Evolutionary conservation across 2,888 invertebrate genomes (phyloP).

Genomic region (Drosophila vallismaia): DNA sequence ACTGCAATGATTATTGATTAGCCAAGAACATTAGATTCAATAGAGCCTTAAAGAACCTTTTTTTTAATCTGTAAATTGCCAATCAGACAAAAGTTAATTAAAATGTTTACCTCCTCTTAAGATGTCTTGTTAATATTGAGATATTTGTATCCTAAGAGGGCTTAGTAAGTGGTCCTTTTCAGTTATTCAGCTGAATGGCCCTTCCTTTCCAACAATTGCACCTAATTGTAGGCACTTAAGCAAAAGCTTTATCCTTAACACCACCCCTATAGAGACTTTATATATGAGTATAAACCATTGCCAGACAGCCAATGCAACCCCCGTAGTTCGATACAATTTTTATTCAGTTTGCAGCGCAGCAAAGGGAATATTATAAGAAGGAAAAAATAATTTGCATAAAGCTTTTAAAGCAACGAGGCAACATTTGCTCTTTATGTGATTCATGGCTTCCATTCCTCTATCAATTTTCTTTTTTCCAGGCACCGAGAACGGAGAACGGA

Average conservation of each 20-base stretch:
- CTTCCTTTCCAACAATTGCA: conserved; percentile 46
- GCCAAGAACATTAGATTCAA: neutral
- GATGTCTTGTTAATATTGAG: conserved; percentile 3
- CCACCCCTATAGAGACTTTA: neutral
- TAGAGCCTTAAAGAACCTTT: neutral
- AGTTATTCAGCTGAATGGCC: conserved; percentile 20
- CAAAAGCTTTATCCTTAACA: conserved; percentile 9
- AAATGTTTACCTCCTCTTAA: neutral
- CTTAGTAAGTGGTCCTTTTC: conserved; percentile 18
- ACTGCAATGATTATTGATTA: neutral
- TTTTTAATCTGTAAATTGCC: no score
- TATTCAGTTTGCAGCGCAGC: conserved; percentile 30
- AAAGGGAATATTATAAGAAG: conserved; percentile 33
- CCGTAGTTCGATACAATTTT: conserved; percentile 36
- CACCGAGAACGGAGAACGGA: neutral
- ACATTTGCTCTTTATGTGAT: conserved; percentile 61
- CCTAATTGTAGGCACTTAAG: conserved; percentile 44
- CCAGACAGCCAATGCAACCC: neutral
- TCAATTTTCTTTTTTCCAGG: neutral
- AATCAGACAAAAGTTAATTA: conserved; percentile 3
- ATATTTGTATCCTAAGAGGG: conserved; percentile 4
- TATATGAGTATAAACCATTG: neutral
- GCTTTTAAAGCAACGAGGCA: conserved; percentile 66
- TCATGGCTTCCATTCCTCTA: conserved; percentile 11
- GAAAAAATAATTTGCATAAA: conserved; percentile 63